Conservation (phyloP, 2,797 vertebrate genomes). For the Tragelaphus eurycerus region DNA sequence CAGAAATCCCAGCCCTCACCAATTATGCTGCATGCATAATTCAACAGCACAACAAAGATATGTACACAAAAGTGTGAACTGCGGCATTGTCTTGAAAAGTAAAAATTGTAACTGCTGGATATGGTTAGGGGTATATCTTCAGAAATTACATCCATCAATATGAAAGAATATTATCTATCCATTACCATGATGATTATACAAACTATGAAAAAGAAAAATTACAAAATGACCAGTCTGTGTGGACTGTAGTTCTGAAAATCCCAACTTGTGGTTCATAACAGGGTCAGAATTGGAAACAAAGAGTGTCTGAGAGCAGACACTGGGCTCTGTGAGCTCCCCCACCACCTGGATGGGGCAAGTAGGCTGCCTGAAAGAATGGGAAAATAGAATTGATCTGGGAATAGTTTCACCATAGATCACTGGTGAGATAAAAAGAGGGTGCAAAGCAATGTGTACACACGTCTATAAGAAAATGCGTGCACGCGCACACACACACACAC, state of each 20-base stretch:
- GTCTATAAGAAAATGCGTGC: not conserved
- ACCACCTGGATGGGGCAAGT: rapidly evolving
- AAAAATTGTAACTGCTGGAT: not conserved
- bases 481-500: not conserved
- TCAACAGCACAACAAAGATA: not conserved
- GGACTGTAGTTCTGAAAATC: rapidly evolving
- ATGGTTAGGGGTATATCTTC: not conserved
- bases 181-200: rapidly evolving
- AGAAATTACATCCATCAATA: not conserved
- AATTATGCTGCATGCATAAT: not conserved
- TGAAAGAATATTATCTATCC: not conserved
- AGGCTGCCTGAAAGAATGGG: rapidly evolving
- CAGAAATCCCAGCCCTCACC: not conserved
- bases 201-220: not conserved
- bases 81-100: not conserved
- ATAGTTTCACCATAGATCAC: rapidly evolving
- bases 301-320: rapidly evolving
- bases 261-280: rapidly evolving
- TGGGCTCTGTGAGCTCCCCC: rapidly evolving
- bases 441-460: rapidly evolving
- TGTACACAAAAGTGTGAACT: rapidly evolving
- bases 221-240: rapidly evolving
- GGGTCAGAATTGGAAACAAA: rapidly evolving
- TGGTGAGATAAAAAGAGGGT: not conserved
- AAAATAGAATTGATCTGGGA: rapidly evolving